Conservation (phyloP, 2,888 invertebrate genomes). For the Ophioninae sp. region DNA sequence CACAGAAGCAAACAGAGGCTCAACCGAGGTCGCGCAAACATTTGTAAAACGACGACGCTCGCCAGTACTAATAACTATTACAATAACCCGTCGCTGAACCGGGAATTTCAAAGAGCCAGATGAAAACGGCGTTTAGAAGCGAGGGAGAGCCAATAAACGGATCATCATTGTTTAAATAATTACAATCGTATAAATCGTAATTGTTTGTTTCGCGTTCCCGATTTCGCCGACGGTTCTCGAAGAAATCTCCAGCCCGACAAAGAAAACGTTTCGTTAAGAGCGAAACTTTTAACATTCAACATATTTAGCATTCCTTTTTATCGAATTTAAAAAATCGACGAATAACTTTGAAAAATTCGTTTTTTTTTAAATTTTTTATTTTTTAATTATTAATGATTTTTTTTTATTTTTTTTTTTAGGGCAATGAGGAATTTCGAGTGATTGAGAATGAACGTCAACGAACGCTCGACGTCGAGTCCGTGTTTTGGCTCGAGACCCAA, state of each 20-base stretch:
- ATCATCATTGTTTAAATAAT: conserved; percentile 45
- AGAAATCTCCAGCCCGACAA: no score
- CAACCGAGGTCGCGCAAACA: conserved; percentile 60
- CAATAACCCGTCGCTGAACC: conserved; percentile 42
- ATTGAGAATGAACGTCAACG: no score
- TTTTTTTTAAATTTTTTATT: no score
- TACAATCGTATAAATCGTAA: conserved; percentile 44
- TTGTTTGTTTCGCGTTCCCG: conserved; percentile 36
- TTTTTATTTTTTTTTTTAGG: no score
- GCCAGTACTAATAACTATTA: conserved; percentile 26
- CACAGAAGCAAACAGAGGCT: conserved; percentile 36
- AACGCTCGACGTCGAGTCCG: background rate
- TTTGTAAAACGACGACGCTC: background rate
- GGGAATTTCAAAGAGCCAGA: conserved; percentile 24
- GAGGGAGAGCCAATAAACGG: conserved; percentile 27
- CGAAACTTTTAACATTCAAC: no score
- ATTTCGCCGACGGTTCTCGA: no score
- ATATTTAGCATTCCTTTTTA: no score
- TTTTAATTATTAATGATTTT: no score
- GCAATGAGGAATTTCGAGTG: no score
- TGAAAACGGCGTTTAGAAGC: background rate
- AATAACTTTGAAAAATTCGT: no score
- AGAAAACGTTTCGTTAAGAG: no score
- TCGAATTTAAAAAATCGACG: no score
- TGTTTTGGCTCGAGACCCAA: conserved; percentile 47